These are phyloP conservation scores for Seriola dumerili DNA, from an alignment of 2,113 vertebrate genomes.

Conservation along the genomic window DNA sequence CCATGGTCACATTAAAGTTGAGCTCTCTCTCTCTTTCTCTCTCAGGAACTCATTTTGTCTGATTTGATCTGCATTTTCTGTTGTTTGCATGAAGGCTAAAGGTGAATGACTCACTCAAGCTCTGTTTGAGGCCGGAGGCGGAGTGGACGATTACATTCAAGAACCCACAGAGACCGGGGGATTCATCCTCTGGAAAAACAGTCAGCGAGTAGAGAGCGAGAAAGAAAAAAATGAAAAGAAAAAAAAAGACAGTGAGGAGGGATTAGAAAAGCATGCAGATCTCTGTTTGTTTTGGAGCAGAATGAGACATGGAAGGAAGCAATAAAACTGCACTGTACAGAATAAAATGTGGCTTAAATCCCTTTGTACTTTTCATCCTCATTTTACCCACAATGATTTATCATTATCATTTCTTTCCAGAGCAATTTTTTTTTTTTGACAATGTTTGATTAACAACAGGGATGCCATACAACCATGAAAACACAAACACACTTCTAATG, in stretches of 20 bases:
- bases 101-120: slow-evolving; percentile 90
- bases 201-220: slow-evolving; percentile 33
- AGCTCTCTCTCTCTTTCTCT: neutral
- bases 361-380: neutral
- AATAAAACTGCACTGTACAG: neutral
- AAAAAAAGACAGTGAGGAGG: slow-evolving; percentile 15
- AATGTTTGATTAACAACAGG: neutral
- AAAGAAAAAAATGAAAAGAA: neutral
- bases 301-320: slow-evolving; percentile 40
- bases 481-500: neutral
- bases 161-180: slow-evolving; percentile 94
- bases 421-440: neutral
- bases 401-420: neutral
- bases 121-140: slow-evolving; percentile 96
- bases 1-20: neutral
- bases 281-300: slow-evolving; percentile 62
- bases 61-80: slow-evolving; percentile 24
- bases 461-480: neutral
- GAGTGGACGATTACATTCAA: slow-evolving; percentile 98
- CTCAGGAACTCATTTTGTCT: neutral
- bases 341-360: slow-evolving; percentile 14
- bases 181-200: slow-evolving; percentile 92
- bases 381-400: slow-evolving; percentile 23
- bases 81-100: slow-evolving; percentile 35
- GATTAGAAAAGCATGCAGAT: slow-evolving; percentile 61